Base-by-base conservation (phyloP, 2,888 invertebrate genomes). In the Pammene aurita region DNA sequence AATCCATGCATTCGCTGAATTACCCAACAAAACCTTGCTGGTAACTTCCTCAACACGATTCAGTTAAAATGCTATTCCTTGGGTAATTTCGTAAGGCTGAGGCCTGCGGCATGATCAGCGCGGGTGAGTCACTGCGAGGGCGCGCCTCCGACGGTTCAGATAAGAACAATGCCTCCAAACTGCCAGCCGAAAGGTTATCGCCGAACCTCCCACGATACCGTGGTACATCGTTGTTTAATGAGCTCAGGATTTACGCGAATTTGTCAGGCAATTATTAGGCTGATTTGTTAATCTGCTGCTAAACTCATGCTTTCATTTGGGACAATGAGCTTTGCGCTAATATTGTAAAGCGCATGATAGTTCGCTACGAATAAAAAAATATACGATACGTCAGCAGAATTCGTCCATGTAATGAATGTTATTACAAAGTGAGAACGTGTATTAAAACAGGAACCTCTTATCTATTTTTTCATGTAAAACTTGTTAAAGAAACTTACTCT, bases 1-100 rank as follows among this genome's bases (percentile, higher is more conserved):
- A 65, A 69, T 69, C 64, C 74, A 72, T 72, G 60, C 75, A 75
- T 76, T 75, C 14, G 46, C 69, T 72, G 76, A 73, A 77, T 86
- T 85, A 77, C 80, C 72, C 73, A 84, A 86, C 75, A 73, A 72
- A 82, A 78, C 78, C 80, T 56, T 72, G 78, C 78, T 76, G 78
- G 78, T 76, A 79, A 83, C 82, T 85, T 86, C 84, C 83, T 81
- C 76, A 76, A 80, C 83, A 81, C 81, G 84, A 82, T 81, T 80
- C 72, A 79, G 78, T 81, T 81, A 77, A 82, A 78, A 74, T 69
- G 74, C 77, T 79, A 76, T 79, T 81, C 79, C 78, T 77, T 76
- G 76, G 75, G 75, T 73, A 73, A 78, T 88, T 85, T 85, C 83
- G 84, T 77, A 88, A 87, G 80, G 71, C 66, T 14, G 72, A 73